These are phyloP conservation scores for Noturus placidus DNA, from an alignment of 2,113 vertebrate species.

Conservation along the genomic window DNA sequence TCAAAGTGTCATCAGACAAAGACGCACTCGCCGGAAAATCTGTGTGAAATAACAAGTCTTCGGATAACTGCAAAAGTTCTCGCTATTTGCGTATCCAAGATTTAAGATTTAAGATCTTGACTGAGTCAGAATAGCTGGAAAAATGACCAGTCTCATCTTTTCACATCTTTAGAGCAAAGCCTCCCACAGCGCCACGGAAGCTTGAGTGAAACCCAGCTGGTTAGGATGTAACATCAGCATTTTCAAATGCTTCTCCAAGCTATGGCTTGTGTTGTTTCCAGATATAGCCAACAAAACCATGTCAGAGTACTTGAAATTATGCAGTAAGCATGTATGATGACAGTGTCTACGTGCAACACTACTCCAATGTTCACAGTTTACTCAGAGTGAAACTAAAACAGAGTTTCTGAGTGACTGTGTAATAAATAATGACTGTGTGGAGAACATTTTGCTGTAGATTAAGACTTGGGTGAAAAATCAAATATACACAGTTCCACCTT, in stretches of 20 bases:
- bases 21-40: conserved; percentile 18
- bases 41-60: not conserved
- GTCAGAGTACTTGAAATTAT: conserved; percentile 1
- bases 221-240: conserved; percentile 1
- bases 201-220: conserved; percentile 19
- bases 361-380: conserved; percentile 1
- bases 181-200: conserved; percentile 1
- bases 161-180: conserved; percentile 34
- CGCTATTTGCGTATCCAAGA: conserved; percentile 6
- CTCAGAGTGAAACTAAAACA: not conserved
- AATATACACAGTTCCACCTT: not conserved
- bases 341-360: not conserved
- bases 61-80: conserved; percentile 28
- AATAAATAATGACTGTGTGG: not conserved
- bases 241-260: not conserved
- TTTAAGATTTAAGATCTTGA: conserved; percentile 22
- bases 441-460: not conserved
- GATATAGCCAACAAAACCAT: conserved; percentile 20
- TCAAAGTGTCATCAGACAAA: conserved; percentile 36
- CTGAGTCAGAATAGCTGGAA: conserved; percentile 9
- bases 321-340: not conserved
- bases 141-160: conserved; percentile 10
- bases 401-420: not conserved
- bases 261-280: conserved; percentile 10
- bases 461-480: not conserved